Evolutionary conservation across 2,797 vertebrate genomes (phyloP).

Genomic region (Spea hammondii): DNA sequence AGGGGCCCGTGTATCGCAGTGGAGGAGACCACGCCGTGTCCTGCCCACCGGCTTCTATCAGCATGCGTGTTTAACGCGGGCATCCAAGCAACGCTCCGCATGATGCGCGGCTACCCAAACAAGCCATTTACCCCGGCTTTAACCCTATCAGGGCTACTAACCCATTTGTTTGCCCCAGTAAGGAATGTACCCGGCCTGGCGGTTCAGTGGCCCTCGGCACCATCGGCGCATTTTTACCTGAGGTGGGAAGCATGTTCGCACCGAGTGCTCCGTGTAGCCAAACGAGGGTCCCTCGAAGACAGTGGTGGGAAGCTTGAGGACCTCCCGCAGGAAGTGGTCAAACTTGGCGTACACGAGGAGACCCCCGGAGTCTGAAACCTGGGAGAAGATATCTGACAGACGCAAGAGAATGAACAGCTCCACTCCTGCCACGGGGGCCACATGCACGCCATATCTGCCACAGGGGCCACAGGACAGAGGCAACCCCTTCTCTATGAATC

Average conservation of each 20-base stretch:
- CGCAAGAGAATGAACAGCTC: neutral
- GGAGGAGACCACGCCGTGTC: too few relatives aligned
- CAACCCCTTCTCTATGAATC: too few relatives aligned
- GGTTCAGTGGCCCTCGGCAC: too few relatives aligned
- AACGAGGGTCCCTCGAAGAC: conserved; percentile 97
- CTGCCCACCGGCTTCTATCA: too few relatives aligned
- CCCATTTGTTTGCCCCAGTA: neutral
- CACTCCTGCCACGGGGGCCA: too few relatives aligned
- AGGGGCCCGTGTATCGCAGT: too few relatives aligned
- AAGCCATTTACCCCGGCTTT: too few relatives aligned
- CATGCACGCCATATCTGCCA: too few relatives aligned
- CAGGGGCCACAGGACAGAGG: too few relatives aligned
- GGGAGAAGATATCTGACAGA: conserved; percentile 88
- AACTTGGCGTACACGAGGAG: conserved; percentile 89
- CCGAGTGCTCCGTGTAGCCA: conserved; percentile 90
- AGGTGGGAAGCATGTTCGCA: conserved; percentile 89
- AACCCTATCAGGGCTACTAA: neutral
- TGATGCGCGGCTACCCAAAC: too few relatives aligned
- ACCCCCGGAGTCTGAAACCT: conserved; percentile 90
- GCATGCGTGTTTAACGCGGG: too few relatives aligned
- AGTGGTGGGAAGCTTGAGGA: conserved; percentile 90
- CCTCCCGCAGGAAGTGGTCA: conserved; percentile 90
- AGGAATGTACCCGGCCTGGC: neutral
- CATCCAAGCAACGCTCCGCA: too few relatives aligned
- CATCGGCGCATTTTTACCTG: conserved; percentile 71